Evolutionary conservation across 2,888 invertebrate species (phyloP), one percentile per base, ranked within the genome.

Genomic region (Mythimna albipuncta): DNA sequence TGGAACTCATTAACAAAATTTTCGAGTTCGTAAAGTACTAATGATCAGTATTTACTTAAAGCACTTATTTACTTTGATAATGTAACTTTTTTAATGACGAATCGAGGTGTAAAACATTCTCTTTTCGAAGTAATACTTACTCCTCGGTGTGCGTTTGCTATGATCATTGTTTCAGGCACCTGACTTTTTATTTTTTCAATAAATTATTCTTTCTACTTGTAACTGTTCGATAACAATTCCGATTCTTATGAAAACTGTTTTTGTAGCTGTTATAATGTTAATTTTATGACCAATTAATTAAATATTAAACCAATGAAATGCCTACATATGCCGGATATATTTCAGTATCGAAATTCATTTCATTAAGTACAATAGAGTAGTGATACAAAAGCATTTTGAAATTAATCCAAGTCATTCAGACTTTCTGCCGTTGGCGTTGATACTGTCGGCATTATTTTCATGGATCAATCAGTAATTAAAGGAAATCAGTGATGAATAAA

Each of bases 1-100:
- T 76, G 59, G 81, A 84, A 78, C 80, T 87, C 86, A 86, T 86
- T 86, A 87, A 66, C 77, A 79, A 82, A 65, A 77, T 84, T 64
- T 69, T 79, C 52, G 41, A 81, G 66, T 79, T 80, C 41, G 21
- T 16, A 77, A 78, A 87, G 85, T 71, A 85, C 26, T 83, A 85
- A 87, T 81, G 76, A 83, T 83, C 69, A 62, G 67, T 76, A 72
- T 75, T 81, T 76, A 79, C 70, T 69, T 68, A 58, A 72, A 47
- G 57, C 21, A 70, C 35, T 55, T 64, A 66, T 83, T 83, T 73
- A n/a, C 66, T 72, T 83, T 83, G 64, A 32, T 47, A 52, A 58
- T 59, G 32, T 83, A 58, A 79, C 75, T 64, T 83, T 70, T 74
- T 81, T 84, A 84, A 85, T 77, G 69, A 83, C 19, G n/a, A 64